phyloP scores from a whole-genome alignment of 2,797 vertebrate species.

The Protonibea diacanthus region DNA sequence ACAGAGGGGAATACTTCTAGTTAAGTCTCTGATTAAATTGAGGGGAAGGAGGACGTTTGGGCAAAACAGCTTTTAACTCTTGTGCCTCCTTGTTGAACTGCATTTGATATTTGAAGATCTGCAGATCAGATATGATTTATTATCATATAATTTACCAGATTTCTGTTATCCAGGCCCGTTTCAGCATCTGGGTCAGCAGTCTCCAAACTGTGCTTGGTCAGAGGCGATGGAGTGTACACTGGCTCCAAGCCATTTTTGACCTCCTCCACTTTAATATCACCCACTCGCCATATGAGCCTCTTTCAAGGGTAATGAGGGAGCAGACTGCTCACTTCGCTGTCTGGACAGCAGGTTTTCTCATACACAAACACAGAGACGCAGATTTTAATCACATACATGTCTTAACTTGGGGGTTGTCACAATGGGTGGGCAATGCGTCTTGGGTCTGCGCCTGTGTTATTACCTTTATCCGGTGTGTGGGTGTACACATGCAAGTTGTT shows the following conservation, averaged over 20 bases:
- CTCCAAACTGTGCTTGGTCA: conserved; percentile 8
- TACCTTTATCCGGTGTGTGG: conserved; percentile 62
- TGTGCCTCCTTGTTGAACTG: background rate
- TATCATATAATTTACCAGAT: background rate
- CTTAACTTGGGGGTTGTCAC: conserved; percentile 58
- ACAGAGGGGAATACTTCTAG: conserved; percentile 4
- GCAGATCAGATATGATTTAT: background rate
- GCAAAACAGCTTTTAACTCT: background rate
- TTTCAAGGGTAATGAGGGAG: conserved; percentile 70
- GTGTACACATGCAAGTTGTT: conserved; percentile 25
- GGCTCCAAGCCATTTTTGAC: conserved; percentile 60
- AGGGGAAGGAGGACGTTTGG: background rate
- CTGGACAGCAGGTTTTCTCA: conserved; percentile 78
- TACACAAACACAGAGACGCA: conserved; percentile 38
- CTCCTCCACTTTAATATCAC: conserved; percentile 76
- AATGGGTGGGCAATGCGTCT: conserved; percentile 52
- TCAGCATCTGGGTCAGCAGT: conserved; percentile 36
- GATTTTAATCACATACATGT: conserved; percentile 76
- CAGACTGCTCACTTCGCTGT: conserved; percentile 74
- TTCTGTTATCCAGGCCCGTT: background rate
- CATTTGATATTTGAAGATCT: background rate
- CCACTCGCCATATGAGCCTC: conserved; percentile 78
- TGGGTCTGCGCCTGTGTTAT: conserved; percentile 54
- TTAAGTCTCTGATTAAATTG: background rate
- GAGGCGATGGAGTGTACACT: conserved; percentile 40